Evolutionary conservation across 1,140 invertebrate species (phyloP), one percentile per base, ranked within the genome.

Genomic region (Pseudachorutes palmiensis): DNA sequence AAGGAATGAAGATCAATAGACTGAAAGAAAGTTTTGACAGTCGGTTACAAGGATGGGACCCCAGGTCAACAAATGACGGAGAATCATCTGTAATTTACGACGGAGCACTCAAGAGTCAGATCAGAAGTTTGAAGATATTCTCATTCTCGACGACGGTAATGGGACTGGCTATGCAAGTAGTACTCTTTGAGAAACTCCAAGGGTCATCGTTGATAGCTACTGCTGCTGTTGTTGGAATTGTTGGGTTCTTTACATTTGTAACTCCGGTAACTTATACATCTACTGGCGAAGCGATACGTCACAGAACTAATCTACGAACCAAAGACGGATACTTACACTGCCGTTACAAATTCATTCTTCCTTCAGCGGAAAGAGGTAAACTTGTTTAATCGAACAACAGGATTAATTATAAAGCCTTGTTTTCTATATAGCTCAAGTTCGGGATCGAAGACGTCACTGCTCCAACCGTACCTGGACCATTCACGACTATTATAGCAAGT

Each of bases 221-320:
- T 0, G 75, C 88, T 63, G 83, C 82, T 2, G 65, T 87, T 2
- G 79, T 87, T 49, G 80, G 90, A 1, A 87, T 86, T 28, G 84
- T 92, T 51, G 28, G 45, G 12, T n/a, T 55, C 9, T 51, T 55
- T 26, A 36, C 33, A 71, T 86, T 93, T 73, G 79, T 86, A 0
- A 94, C 90, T 2, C 93, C 94, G 1, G 51, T 92, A n/a, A 24
- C 75, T 95, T 29, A 79, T 96, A 66, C 90, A 96, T 80, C 80
- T 84, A 2, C 79, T 95, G 19, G 87, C 89, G 1, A 93, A 88
- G 74, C 90, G 90, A 78, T 97, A 96, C 82, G 86, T 94, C 0
- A 87, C 84, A 0, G 79, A 85, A 67, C 78, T 96, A 1, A 80
- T 86, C 66, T 93, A 90, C 74, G 62, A 73, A 22, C 70, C 63